Conservation (phyloP, 2,113 vertebrate species). For the Petromus typicus region DNA sequence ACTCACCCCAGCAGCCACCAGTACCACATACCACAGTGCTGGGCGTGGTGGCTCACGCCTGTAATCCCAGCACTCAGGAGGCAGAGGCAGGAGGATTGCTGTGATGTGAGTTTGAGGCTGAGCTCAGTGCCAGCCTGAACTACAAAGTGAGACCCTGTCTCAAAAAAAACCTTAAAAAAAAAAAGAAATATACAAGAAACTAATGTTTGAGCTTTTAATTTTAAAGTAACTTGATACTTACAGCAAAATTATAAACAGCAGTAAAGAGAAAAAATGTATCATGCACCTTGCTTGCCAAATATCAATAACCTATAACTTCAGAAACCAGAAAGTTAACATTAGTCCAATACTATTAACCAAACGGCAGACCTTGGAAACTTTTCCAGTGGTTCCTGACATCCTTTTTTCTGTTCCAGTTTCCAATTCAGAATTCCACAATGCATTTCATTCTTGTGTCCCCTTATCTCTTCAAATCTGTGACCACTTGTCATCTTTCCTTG, state of each 20-base stretch:
- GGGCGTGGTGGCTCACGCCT: no score
- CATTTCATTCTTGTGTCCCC: background rate
- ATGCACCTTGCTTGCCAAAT: background rate
- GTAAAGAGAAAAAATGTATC: background rate
- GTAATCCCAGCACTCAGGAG: no score
- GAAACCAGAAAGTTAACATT: conserved; percentile 14
- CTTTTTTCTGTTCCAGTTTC: background rate
- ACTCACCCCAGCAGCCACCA: no score
- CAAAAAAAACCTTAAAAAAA: no score
- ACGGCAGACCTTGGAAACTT: background rate
- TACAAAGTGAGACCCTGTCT: no score
- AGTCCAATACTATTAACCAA: background rate
- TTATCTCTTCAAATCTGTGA: background rate
- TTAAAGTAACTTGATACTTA: conserved; percentile 9
- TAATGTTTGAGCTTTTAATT: background rate
- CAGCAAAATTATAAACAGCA: background rate
- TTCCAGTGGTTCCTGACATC: background rate
- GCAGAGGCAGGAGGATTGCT: no score
- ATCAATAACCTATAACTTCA: background rate
- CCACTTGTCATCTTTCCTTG: background rate
- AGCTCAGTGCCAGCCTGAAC: no score
- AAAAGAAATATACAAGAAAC: no score
- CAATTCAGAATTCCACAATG: background rate
- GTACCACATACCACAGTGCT: no score
- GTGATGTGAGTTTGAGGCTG: no score